Evolutionary conservation across 1,140 invertebrate genomes (phyloP), one percentile per base, ranked within the genome.

Genomic region (Lasioglossum baleicum): DNA sequence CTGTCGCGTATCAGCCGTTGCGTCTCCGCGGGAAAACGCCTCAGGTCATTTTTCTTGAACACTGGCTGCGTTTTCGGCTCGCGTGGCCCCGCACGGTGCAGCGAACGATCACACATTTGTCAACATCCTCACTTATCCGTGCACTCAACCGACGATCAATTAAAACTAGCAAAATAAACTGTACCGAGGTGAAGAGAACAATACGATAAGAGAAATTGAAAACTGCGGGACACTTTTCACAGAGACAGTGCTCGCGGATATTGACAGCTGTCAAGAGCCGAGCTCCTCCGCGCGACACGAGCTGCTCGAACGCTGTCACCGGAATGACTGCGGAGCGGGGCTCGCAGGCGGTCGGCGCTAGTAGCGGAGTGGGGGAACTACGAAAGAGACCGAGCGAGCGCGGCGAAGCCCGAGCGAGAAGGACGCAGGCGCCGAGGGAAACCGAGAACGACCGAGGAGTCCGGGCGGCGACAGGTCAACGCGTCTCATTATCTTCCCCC

Each of bases 281-380:
- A 26, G 44, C 75, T 13, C 42, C 75, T 13, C 42, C 44, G 42
- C 60, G 31, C 69, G 74, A 56, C 70, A 68, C 74, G 26, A 31
- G 63, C 68, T 60, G 58, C 71, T 74, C 82, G 82, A 75, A 53
- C 78, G 84, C 88, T 90, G 88, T 89, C 89, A 90, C 85, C 88
- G 81, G 83, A 89, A 88, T 90, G 87, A 87, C 77, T 85, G 77
- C 64, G 61, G 58, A 74, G 70, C 77, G 60, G 71, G 60, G 80
- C 26, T 81, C 80, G 85, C 69, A 68, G 26, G 73, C 71, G 69
- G 78, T 60, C 68, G 75, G 53, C 44, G 86, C 64, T 11, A 61
- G 11, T 15, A 44, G 70, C 56, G 67, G 63, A 66, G 15, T 58
- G 72, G 70, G 68, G 22, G 7, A 10, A 17, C 35, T n/a, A 44